phyloP scores from a whole-genome alignment of 1,140 invertebrate species.

The Eupristina koningsbergeri region DNA sequence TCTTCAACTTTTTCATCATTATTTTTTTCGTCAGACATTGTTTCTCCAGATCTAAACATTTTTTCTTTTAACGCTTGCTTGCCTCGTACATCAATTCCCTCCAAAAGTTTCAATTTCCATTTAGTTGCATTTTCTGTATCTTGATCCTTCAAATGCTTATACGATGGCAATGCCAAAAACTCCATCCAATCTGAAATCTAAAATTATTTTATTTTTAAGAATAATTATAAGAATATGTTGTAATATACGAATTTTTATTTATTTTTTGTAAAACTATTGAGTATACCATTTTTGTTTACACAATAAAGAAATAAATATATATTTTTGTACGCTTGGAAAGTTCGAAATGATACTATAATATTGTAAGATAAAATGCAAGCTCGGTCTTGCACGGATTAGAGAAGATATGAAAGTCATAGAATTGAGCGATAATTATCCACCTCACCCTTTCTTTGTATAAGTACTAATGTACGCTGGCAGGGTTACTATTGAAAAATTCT shows the following conservation, averaged over 20 bases:
- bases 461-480: no score
- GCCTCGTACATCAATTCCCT: conserved; percentile 50
- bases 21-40: not conserved
- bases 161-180: conserved; percentile 54
- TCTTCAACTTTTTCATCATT: not conserved
- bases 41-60: not conserved
- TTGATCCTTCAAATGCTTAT: conserved; percentile 53
- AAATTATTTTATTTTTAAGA: not conserved
- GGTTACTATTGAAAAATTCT: no score
- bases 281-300: no score
- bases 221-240: not conserved
- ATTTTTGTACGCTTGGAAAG: no score
- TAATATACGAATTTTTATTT: not conserved
- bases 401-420: no score
- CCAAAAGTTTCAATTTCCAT: conserved; percentile 53
- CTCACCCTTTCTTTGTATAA: no score
- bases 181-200: conserved; percentile 49
- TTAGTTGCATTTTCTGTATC: conserved; percentile 45
- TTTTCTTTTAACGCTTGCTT: conserved; percentile 53
- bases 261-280: no score
- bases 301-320: no score
- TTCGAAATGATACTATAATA: no score
- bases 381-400: no score
- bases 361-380: no score
- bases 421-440: no score